phyloP scores from a whole-genome alignment of 2,113 vertebrate species.

The Chitala chitala region DNA sequence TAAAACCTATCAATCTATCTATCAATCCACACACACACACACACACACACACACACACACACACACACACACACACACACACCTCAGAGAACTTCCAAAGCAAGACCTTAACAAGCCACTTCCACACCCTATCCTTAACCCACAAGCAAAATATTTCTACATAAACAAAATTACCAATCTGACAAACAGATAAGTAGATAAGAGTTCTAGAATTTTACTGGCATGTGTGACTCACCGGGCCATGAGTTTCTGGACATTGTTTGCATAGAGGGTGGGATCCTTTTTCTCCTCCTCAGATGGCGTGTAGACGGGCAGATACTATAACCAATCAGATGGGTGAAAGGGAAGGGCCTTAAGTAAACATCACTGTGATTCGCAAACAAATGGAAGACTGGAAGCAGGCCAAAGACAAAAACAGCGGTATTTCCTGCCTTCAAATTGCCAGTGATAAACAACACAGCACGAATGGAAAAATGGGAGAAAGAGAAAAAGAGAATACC shows the following conservation, averaged over 20 bases:
- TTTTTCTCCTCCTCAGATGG: constrained; percentile 70
- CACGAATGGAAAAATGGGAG: neutral
- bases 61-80: too few relatives aligned
- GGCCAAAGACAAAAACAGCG: neutral
- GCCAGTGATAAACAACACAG: neutral
- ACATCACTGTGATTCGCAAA: neutral
- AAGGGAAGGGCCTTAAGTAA: neutral
- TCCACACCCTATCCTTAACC: too few relatives aligned
- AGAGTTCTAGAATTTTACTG: neutral
- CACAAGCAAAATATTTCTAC: too few relatives aligned
- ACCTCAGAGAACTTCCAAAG: too few relatives aligned
- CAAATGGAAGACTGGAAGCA: neutral
- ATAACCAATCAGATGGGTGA: constrained; percentile 26
- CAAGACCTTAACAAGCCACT: too few relatives aligned
- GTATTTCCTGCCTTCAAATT: too few relatives aligned
- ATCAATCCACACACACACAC: too few relatives aligned
- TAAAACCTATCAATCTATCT: too few relatives aligned
- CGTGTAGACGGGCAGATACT: constrained; percentile 81
- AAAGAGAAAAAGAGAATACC: constrained; percentile 47
- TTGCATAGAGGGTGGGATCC: constrained; percentile 73
- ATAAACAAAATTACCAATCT: too few relatives aligned
- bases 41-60: too few relatives aligned
- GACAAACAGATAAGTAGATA: too few relatives aligned
- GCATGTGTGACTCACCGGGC: constrained; percentile 64
- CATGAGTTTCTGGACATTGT: constrained; percentile 82